Evolutionary conservation across 1,140 invertebrate species (phyloP), one percentile per base, ranked within the genome.

Genomic region (Penaeus japonicus): DNA sequence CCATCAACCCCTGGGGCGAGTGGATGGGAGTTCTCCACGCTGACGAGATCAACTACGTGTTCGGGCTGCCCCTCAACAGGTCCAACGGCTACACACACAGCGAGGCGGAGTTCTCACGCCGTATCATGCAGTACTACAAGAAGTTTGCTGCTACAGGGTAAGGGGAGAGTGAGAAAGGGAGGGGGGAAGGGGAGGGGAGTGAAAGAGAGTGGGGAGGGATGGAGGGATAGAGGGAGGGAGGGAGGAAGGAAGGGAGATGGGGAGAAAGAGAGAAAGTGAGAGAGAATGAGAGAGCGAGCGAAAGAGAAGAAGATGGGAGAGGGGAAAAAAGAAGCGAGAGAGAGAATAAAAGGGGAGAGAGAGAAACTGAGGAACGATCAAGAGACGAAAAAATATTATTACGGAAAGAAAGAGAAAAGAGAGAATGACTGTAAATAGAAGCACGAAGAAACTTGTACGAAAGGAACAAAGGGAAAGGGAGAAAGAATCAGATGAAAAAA

Each of bases 1-100:
- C 96, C 91, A 96, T 95, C 18, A 96, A 96, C 91, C 94, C 97
- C 35, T 99, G 98, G 98, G 97, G 97, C 24, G 95, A 97, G 92
- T 99, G 98, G 98, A 98, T 99, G 97, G 98, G 98, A 0, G 97
- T 98, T 65, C 96, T 99, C 94, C 98, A 99, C 91, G 98, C 96
- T 4, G 97, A 99, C 92, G 98, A 99, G 93, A 97, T 99, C 91
- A 97, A 98, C 93, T 99, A 98, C 93, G 96, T 98, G 82, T 99
- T 99, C 91, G 98, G 98, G 24, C 96, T 97, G 92, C 97, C 97
- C 4, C 93, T 98, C 84, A 97, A 97, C 93, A 94, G 94, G 92
- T 96, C 96, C 39, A 93, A 97, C 32, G 94, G 95, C 91, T 98
- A 97, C 93, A 96, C 95, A 91, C 94, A 95, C 15, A 94, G 95